Evolutionary conservation across 2,888 invertebrate species (phyloP), one percentile per base, ranked within the genome.

Genomic region (Incurvaria masculella): DNA sequence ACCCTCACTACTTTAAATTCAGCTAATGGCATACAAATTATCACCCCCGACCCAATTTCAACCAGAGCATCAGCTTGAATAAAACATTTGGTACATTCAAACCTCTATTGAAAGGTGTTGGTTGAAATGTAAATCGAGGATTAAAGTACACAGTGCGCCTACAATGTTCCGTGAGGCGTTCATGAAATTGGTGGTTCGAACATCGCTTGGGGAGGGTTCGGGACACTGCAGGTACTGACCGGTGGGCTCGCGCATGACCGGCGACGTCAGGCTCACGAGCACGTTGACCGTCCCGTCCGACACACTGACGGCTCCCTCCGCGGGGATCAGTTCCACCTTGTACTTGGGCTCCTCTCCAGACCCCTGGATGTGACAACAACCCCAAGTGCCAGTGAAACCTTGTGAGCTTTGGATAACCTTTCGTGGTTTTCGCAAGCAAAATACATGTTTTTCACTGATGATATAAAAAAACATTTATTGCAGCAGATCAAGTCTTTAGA

Each of bases 261-360:
- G 95, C 54, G 97, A 96, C 45, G 97, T 97, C 53, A 97, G 82
- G 53, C 92, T 90, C 53, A 97, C 91, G 55, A 89, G 87, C 55
- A 97, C 95, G 46, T 83, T 82, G 49, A 92, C 88, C 45, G 80
- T 74, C 51, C 87, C 88, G 60, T 90, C 89, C n/a, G 87, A 82
- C 47, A 96, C 92, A 42, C 86, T 81, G 53, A 97, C 85, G 8
- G 92, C 91, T 46, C 94, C 91, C 57, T 94, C 91, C 49, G 91
- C 90, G 45, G 91, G 84, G 65, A 86, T 88, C 60, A 92, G 85
- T 58, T 89, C 88, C 54, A 96, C 90, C 56, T 87, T 88, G 80
- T 94, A 96, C 53, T 84, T 86, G 45, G 60, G 55, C 49, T 76
- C 75, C 44, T 72, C 74, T 56, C 61, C 64, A 4, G 61, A 53